A percentile compares a stretch with the other conserved stretches of the same genome.
Evolutionary conservation across 1,140 invertebrate genomes (phyloP).

Genomic region (Zophobas morio): DNA sequence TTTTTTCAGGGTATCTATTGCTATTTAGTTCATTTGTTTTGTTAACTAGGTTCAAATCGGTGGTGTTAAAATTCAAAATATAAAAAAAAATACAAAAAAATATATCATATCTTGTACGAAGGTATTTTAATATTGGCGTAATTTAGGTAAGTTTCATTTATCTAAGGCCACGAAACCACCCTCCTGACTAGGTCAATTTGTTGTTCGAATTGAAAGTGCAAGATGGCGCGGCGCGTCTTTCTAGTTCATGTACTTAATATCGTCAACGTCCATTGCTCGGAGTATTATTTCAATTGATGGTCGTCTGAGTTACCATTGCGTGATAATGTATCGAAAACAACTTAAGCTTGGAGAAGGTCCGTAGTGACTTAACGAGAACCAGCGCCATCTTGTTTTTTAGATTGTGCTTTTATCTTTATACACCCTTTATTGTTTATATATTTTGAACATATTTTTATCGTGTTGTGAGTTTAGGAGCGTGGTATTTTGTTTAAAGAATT

Average conservation of each 20-base stretch:
- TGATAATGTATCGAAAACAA: not conserved
- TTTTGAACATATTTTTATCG: too few species aligned
- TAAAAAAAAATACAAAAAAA: not conserved
- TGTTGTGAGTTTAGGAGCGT: conserved; percentile 12
- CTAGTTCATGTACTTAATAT: too few species aligned
- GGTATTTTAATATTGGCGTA: conserved; percentile 16
- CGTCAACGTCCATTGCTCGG: too few species aligned
- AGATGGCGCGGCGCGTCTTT: not conserved
- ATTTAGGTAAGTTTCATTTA: conserved; percentile 1
- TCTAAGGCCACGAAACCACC: not conserved
- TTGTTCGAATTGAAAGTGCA: too few species aligned
- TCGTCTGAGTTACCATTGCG: not conserved
- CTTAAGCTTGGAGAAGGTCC: too few species aligned
- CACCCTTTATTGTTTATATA: too few species aligned
- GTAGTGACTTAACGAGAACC: too few species aligned
- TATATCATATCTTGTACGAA: not conserved
- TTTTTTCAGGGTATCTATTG: not conserved
- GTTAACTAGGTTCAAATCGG: not conserved
- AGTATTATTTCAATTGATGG: not conserved
- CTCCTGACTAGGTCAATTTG: not conserved
- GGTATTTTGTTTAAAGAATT: conserved; percentile 4
- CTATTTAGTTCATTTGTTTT: not conserved
- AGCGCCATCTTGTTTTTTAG: too few species aligned
- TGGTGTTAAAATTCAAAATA: not conserved
- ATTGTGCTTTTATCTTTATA: too few species aligned